These are phyloP conservation scores for Drosophila ustulata DNA, from an alignment of 2,888 invertebrate species.

Conservation along the genomic window DNA sequence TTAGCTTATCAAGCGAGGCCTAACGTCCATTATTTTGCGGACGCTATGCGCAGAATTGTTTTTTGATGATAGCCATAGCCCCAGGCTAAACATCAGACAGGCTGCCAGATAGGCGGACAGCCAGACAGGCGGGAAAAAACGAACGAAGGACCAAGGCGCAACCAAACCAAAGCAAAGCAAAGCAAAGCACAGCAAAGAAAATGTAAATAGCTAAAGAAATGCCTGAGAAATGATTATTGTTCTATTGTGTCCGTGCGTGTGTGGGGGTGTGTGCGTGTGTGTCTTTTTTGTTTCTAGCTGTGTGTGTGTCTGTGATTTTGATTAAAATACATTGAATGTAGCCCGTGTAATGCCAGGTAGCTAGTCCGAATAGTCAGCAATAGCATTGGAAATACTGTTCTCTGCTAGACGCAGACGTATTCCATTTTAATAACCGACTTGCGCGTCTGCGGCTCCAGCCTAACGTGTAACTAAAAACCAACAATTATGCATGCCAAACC, in stretches of 20 bases:
- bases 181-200: constrained; percentile 28
- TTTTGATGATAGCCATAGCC: constrained; percentile 73
- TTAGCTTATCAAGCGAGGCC: constrained; percentile 77
- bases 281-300: not conserved
- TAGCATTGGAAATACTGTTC: constrained; percentile 40
- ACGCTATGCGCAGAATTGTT: constrained; percentile 76
- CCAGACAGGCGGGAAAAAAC: not conserved
- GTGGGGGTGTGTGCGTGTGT: constrained; percentile 5
- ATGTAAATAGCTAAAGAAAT: constrained; percentile 66
- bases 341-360: not conserved
- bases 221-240: constrained; percentile 70
- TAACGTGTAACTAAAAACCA: constrained; percentile 77
- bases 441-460: constrained; percentile 32
- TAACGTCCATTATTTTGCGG: constrained; percentile 78
- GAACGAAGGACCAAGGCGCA: not conserved
- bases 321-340: constrained; percentile 54
- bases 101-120: constrained; percentile 8
- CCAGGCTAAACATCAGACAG: constrained; percentile 27
- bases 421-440: constrained; percentile 41
- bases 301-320: constrained; percentile 47
- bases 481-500: constrained; percentile 79
- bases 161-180: constrained; percentile 26
- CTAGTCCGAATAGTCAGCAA: not conserved
- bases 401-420: constrained; percentile 23
- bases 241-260: constrained; percentile 11